phyloP scores from a whole-genome alignment of 2,113 vertebrate species.

The Cinclus mexicanus region DNA sequence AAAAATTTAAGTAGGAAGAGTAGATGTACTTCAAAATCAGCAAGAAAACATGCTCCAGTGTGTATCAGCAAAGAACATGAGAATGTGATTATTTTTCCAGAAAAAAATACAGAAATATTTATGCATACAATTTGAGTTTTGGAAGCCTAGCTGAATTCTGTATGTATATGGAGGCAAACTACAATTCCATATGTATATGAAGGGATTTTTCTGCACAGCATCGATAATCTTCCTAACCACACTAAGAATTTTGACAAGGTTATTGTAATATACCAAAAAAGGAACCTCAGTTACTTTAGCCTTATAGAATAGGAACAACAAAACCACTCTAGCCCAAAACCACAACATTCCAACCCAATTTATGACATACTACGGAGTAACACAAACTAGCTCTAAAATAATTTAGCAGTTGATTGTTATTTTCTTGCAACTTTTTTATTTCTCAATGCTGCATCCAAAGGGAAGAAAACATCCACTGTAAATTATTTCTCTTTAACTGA shows the following conservation, averaged over 20 bases:
- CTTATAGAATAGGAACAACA: background rate
- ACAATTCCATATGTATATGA: background rate
- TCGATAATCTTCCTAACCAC: background rate
- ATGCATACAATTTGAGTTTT: background rate
- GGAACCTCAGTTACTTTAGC: background rate
- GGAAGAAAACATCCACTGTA: background rate
- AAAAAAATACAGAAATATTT: background rate
- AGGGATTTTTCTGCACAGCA: background rate
- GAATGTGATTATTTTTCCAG: background rate
- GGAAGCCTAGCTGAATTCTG: background rate
- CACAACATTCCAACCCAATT: background rate
- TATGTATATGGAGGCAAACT: background rate
- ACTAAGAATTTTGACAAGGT: background rate
- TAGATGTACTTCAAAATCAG: background rate
- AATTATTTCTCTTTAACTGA: background rate
- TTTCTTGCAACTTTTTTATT: slow-evolving; percentile 5
- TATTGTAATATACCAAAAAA: background rate
- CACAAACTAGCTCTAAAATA: background rate
- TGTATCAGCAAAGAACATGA: background rate
- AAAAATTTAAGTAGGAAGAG: background rate
- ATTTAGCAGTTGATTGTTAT: background rate
- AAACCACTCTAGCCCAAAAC: background rate
- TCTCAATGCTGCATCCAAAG: background rate
- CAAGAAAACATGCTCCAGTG: background rate
- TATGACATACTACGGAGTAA: background rate